A percentile compares a stretch with the other conserved stretches of the same genome.
Evolutionary conservation across 2,888 invertebrate species (phyloP).

Genomic region (Ypsolopha sequella): DNA sequence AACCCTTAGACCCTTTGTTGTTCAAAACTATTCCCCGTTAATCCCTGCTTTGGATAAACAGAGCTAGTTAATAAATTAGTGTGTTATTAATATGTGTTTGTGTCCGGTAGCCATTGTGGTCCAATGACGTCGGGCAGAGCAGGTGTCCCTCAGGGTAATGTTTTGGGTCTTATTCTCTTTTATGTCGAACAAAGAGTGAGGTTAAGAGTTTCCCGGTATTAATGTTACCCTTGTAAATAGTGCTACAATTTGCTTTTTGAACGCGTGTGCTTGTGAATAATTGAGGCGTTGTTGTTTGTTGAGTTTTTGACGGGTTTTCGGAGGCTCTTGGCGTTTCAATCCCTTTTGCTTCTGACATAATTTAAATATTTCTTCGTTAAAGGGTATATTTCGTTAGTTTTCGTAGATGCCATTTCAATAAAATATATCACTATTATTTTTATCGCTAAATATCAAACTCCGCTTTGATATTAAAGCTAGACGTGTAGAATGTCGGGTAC

Average conservation of each 20-base stretch:
- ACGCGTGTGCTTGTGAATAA: constrained; percentile 40
- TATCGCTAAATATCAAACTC: no score
- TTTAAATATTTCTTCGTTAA: no score
- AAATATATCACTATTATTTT: no score
- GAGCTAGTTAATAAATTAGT: constrained; percentile 68
- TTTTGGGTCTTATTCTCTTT: constrained; percentile 36
- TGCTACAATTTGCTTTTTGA: constrained; percentile 48
- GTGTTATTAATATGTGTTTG: constrained; percentile 67
- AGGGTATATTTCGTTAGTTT: no score
- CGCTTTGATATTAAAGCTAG: no score
- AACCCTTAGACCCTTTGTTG: constrained; percentile 68
- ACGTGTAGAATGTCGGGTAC: no score
- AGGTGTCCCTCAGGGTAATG: constrained; percentile 57
- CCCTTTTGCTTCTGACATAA: background rate
- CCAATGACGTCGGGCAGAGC: constrained; percentile 36
- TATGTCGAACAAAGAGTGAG: constrained; percentile 51
- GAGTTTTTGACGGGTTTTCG: background rate
- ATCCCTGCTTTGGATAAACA: constrained; percentile 62
- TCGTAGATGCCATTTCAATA: no score
- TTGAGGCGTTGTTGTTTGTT: constrained; percentile 27
- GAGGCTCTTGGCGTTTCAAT: background rate
- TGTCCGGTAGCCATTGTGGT: constrained; percentile 32
- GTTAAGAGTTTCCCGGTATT: constrained; percentile 28
- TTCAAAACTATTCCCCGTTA: constrained; percentile 69
- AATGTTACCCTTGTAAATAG: constrained; percentile 36